These are phyloP conservation scores for Leucoma salicis DNA, from an alignment of 2,888 invertebrate genomes.

Conservation along the genomic window DNA sequence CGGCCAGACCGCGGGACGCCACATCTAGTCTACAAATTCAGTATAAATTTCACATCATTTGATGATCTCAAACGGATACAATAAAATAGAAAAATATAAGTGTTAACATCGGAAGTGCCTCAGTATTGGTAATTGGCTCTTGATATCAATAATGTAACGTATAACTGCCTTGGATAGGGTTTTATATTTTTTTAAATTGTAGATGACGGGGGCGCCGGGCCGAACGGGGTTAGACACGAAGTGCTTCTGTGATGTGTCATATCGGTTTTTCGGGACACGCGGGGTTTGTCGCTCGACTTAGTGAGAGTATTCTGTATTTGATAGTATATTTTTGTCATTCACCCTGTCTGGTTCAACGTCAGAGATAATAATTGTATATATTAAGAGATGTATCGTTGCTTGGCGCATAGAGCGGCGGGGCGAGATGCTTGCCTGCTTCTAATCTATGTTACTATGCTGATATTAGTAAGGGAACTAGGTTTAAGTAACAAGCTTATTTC, in stretches of 20 bases:
- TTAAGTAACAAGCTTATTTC: slow-evolving; percentile 76
- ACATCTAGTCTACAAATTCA: slow-evolving; percentile 47
- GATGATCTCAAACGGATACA: slow-evolving; percentile 54
- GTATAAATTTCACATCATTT: slow-evolving; percentile 45
- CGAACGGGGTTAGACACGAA: slow-evolving; percentile 61
- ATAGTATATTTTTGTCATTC: slow-evolving; percentile 70
- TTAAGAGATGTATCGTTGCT: slow-evolving; percentile 64
- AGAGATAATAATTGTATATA: slow-evolving; percentile 70
- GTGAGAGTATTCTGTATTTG: slow-evolving; percentile 54
- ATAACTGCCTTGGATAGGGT: slow-evolving; percentile 66
- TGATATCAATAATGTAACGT: slow-evolving; percentile 60
- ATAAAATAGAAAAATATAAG: slow-evolving; percentile 30
- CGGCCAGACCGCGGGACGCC: slow-evolving; percentile 21
- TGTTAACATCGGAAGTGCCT: slow-evolving; percentile 71
- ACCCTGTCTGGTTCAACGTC: slow-evolving; percentile 58
- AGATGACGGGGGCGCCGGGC: slow-evolving; percentile 51
- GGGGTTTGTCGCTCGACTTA: slow-evolving; percentile 39
- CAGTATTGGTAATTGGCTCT: slow-evolving; percentile 52
- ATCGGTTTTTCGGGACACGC: slow-evolving; percentile 17
- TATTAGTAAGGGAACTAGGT: slow-evolving; percentile 63
- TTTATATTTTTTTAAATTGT: slow-evolving; percentile 74
- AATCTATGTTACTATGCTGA: slow-evolving; percentile 60
- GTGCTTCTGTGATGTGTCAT: slow-evolving; percentile 75
- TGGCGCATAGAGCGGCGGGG: slow-evolving; percentile 58
- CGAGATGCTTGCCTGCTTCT: slow-evolving; percentile 68